Percentiles rank a stretch among this genome's conserved stretches.
These are phyloP conservation scores for Cryptus viduatorius DNA, from an alignment of 2,888 invertebrate genomes.

Conservation along the genomic window DNA sequence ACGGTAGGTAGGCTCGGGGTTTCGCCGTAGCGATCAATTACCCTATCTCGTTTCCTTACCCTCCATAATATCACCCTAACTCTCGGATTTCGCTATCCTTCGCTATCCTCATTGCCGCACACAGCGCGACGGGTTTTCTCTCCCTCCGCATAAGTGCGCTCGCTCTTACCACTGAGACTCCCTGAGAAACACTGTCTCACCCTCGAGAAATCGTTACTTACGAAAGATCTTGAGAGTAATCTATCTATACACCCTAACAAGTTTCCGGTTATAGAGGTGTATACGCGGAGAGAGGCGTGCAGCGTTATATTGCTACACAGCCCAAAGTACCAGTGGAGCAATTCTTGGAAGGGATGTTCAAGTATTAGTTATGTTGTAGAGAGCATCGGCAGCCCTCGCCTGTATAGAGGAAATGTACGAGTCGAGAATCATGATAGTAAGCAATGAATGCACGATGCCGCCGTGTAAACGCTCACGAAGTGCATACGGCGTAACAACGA, in stretches of 20 bases:
- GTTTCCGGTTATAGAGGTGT: slow-evolving; percentile 66
- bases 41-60: slow-evolving; percentile 75
- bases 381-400: neutral
- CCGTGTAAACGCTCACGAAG: slow-evolving; percentile 18
- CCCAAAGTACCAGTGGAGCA: slow-evolving; percentile 9
- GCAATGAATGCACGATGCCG: slow-evolving; percentile 18
- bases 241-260: slow-evolving; percentile 75
- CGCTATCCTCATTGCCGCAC: neutral
- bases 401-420: slow-evolving; percentile 3
- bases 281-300: neutral
- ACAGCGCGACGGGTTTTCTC: neutral
- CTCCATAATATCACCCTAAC: slow-evolving; percentile 46
- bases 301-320: neutral
- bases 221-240: slow-evolving; percentile 73
- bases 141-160: neutral
- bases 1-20: slow-evolving; percentile 67
- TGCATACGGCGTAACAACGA: slow-evolving; percentile 46
- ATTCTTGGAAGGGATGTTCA: slow-evolving; percentile 10
- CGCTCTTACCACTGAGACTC: neutral
- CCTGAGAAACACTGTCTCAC: slow-evolving; percentile 13
- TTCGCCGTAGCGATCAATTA: slow-evolving; percentile 76
- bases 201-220: slow-evolving; percentile 71
- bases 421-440: slow-evolving; percentile 39
- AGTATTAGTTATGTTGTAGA: slow-evolving; percentile 36
- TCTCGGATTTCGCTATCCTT: slow-evolving; percentile 51